These are phyloP conservation scores for Apus apus DNA, from an alignment of 2,113 vertebrate genomes.

Conservation along the genomic window DNA sequence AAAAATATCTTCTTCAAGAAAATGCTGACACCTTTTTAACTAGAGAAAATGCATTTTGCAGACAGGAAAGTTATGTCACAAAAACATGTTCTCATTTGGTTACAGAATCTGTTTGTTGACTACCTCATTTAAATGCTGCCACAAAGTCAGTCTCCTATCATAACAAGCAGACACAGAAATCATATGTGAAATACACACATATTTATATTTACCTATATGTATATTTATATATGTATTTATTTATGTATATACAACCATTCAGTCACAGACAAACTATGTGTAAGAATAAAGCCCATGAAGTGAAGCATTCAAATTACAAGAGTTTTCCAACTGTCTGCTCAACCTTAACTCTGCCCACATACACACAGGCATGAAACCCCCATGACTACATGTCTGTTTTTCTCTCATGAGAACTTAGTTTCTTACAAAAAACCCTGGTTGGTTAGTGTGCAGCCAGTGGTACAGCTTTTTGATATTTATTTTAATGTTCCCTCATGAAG, in stretches of 20 bases:
- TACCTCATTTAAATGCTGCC: conserved; percentile 58
- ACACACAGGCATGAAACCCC: neutral
- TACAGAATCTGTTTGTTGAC: conserved; percentile 63
- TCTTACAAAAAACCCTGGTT: neutral
- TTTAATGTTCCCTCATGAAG: neutral
- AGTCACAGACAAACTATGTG: neutral
- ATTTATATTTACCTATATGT: conserved; percentile 57
- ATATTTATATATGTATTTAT: conserved; percentile 21
- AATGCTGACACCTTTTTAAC: conserved; percentile 50
- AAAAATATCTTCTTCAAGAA: conserved; percentile 20
- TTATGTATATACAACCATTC: neutral
- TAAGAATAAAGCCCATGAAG: neutral
- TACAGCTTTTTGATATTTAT: neutral
- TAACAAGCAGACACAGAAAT: conserved; percentile 58
- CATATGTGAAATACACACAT: conserved; percentile 27
- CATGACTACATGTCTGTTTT: neutral
- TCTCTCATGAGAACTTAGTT: neutral
- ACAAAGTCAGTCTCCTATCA: conserved; percentile 51
- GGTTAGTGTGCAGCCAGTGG: neutral
- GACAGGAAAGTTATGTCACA: conserved; percentile 54
- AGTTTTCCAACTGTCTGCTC: neutral
- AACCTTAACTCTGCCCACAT: neutral
- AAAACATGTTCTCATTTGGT: conserved; percentile 64
- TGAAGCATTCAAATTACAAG: neutral
- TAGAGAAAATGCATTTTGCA: conserved; percentile 50